Evolutionary conservation across 2,888 invertebrate genomes (phyloP), one percentile per base, ranked within the genome.

Genomic region (Petrolisthes manimaculis): DNA sequence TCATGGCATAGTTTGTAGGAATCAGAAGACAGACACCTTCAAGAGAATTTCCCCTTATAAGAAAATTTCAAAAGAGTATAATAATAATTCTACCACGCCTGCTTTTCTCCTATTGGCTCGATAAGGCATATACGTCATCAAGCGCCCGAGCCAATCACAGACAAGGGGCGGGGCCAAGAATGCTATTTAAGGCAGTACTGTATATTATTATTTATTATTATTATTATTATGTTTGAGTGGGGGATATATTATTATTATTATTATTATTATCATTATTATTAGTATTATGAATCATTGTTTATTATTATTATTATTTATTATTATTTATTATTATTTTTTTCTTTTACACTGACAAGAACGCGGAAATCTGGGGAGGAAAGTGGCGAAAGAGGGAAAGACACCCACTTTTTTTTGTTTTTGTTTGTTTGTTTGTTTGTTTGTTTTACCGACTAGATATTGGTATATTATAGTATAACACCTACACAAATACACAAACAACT

Each of bases 401-500:
- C 71, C 77, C 83, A 18, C 67, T 37, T 86, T 75, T 75, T 82
- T 78, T 77, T 51, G 14, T 51, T 61, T 61, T 18, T 61, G 9
- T 61, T 61, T 71, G 6, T 71, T n/a, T 71, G 37, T 37, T 37
- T n/a, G n/a, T 71, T 71, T 18, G n/a, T 21, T n/a, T 71, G 5
- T 9, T 71, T 71, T 71, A 71, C 21, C n/a, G 9, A 69, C 83
- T 71, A 71, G 56, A 51, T 37, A 78, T 78, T 51, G 71, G 37
- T 75, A n/a, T 37, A 61, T 71, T 37, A 61, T 71, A 56, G 69
- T 80, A 78, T n/a, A 83, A 87, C 87, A 87, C 71, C 74, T 83
- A 87, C 80, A 87, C 87, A 79, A 80, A 61, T 87, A 87, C 87
- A 87, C 87, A 83, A 78, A 86, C 78, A 87, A 79, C 87, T 87